A percentile compares a stretch with the other conserved stretches of the same genome.
These are phyloP conservation scores for Reticulitermes lucifugus DNA, from an alignment of 2,888 invertebrate species.

Conservation along the genomic window DNA sequence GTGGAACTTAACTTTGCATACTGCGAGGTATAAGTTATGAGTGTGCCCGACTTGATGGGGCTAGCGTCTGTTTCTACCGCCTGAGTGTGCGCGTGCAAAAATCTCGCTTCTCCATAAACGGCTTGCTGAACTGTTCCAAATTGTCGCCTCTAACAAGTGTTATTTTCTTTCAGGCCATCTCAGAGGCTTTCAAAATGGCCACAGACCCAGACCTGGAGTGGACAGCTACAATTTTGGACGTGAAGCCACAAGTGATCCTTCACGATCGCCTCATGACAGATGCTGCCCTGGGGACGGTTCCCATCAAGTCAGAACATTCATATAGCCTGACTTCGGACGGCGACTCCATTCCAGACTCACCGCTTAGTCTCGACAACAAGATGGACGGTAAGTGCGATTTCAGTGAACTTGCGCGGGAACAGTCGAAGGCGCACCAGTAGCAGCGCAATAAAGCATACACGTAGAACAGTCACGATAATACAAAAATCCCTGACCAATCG, in stretches of 20 bases:
- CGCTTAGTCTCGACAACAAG: constrained; percentile 67
- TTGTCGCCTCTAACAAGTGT: neutral
- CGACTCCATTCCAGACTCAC: constrained; percentile 70
- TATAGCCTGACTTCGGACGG: constrained; percentile 73
- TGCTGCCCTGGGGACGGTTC: constrained; percentile 81
- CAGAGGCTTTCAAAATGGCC: constrained; percentile 70
- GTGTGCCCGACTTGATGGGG: too few relatives aligned
- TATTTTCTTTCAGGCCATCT: constrained; percentile 69
- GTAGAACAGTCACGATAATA: too few relatives aligned
- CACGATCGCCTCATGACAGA: constrained; percentile 93
- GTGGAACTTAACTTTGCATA: too few relatives aligned
- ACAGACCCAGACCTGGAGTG: constrained; percentile 51
- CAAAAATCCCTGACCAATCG: too few relatives aligned
- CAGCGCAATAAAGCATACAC: too few relatives aligned
- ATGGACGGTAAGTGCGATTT: constrained; percentile 73
- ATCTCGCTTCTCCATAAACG: too few relatives aligned
- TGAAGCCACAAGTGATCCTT: constrained; percentile 78
- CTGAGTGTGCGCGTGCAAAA: too few relatives aligned
- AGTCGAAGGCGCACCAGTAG: too few relatives aligned
- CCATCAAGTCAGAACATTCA: constrained; percentile 93
- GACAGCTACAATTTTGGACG: constrained; percentile 63
- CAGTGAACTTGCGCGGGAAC: too few relatives aligned
- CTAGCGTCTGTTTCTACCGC: too few relatives aligned
- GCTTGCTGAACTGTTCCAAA: too few relatives aligned
- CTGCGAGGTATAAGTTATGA: too few relatives aligned